Base-by-base conservation (phyloP, 2,888 invertebrate species). In the Microctonus brassicae region DNA sequence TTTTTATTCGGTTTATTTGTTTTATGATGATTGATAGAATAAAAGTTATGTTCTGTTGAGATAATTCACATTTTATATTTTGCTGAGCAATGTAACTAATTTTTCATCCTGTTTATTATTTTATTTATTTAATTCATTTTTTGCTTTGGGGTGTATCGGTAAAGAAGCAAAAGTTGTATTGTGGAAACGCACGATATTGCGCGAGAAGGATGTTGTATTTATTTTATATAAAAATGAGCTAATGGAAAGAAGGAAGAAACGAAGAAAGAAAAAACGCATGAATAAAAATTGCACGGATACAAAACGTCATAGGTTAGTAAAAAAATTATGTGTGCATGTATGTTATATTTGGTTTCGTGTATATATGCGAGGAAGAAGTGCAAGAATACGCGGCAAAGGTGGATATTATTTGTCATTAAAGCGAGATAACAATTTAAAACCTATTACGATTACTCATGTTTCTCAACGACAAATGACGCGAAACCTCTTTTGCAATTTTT, bases 401-500 rank as follows among this genome's bases (percentile, higher is more conserved):
- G 75, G 81, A 82, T 83, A 83, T 85, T 84, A 84, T 85, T 85
- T 82, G 82, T 85, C 82, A 83, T 84, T 84, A 84, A 82, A 82
- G 82, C 82, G 82, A 82, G 82, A 82, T 74, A 82, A 86, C 85
- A 85, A 86, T 86, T 85, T 86, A 85, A 85, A 86, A 85, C 82
- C 84, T 86, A 86, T 86, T 85, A 86, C 84, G 83, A 83, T 83
- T 83, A 82, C 83, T 85, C 82, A 79, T 70, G 67, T 65, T 69
- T 74, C 63, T 64, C 71, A 34, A 62, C 68, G 65, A 71, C 57
- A 26, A 55, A 55, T 26, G 24, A 74, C 74, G n/a, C n/a, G 65
- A 77, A 73, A 65, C 60, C 58, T 73, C 47, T 53, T 7, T 58
- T n/a, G n/a, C n/a, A n/a, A n/a, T n/a, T n/a, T n/a, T n/a, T n/a